Conservation (phyloP, 2,113 vertebrate genomes). For the Oncorhynchus tshawytscha region DNA sequence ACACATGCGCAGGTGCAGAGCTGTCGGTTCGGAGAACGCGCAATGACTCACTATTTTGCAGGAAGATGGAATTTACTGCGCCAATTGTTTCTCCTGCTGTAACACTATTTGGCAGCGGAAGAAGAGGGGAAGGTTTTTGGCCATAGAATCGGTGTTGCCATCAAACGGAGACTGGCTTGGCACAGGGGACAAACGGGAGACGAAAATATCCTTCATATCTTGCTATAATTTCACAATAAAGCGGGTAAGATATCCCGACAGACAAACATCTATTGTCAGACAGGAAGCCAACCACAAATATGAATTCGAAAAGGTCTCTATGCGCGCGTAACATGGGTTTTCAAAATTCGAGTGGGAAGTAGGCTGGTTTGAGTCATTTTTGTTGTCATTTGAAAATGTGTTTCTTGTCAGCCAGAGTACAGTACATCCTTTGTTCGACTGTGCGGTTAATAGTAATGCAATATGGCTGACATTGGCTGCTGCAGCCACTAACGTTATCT, state of each 20-base stretch:
- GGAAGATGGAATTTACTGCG: slow-evolving; percentile 53
- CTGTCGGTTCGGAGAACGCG: slow-evolving; percentile 42
- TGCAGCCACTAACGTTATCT: background rate
- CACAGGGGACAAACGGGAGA: slow-evolving; percentile 29
- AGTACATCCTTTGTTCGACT: slow-evolving; percentile 50
- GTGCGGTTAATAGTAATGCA: slow-evolving; percentile 52
- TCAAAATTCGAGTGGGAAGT: slow-evolving; percentile 8
- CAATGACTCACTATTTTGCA: slow-evolving; percentile 71
- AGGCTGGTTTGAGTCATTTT: slow-evolving; percentile 32
- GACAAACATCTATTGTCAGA: background rate
- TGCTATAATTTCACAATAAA: slow-evolving; percentile 22
- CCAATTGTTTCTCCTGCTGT: background rate
- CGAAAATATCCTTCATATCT: slow-evolving; percentile 35
- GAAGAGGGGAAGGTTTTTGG: slow-evolving; percentile 48
- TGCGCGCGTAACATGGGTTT: background rate
- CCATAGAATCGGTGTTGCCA: slow-evolving; percentile 40
- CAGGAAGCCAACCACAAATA: slow-evolving; percentile 14
- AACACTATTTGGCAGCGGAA: slow-evolving; percentile 53
- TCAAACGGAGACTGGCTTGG: slow-evolving; percentile 47
- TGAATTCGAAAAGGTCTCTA: slow-evolving; percentile 8
- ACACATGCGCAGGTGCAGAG: slow-evolving; percentile 24
- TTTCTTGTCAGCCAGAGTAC: slow-evolving; percentile 42
- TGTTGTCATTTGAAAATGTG: slow-evolving; percentile 47
- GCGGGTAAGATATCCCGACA: slow-evolving; percentile 47
- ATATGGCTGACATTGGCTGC: slow-evolving; percentile 80